These are phyloP conservation scores for Pegea sp. DNA, from an alignment of 23 tunicate species.

Conservation along the genomic window DNA sequence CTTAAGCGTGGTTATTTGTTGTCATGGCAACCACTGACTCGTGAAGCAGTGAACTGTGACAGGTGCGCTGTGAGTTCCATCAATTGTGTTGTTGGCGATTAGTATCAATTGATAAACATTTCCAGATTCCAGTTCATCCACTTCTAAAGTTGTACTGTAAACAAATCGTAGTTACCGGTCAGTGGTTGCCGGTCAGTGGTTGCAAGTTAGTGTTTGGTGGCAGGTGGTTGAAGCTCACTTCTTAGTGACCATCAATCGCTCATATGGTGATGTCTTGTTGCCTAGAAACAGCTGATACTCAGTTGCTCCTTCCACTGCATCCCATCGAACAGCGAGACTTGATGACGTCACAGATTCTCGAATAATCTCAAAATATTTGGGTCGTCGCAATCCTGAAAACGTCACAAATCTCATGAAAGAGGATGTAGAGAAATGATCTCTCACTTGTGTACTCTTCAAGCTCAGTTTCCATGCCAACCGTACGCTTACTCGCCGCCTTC, in stretches of 20 bases:
- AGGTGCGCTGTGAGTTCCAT: slow-evolving; percentile 45
- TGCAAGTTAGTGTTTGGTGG: no score
- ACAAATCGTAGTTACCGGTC: no score
- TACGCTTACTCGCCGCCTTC: slow-evolving; percentile 21
- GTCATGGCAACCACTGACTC: slow-evolving; percentile 23
- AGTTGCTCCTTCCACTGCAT: slow-evolving; percentile 23
- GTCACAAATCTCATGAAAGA: no score
- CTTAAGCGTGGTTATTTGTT: slow-evolving; percentile 1
- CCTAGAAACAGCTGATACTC: slow-evolving; percentile 12
- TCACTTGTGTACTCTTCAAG: slow-evolving; percentile 51
- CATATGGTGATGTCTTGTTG: slow-evolving; percentile 4
- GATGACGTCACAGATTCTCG: slow-evolving; percentile 26
- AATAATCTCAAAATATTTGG: slow-evolving; percentile 2
- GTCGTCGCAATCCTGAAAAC: background rate
- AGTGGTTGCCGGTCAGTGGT: no score
- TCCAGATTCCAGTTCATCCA: slow-evolving; percentile 28
- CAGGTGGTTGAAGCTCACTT: slow-evolving; percentile 7
- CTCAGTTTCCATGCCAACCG: slow-evolving; percentile 26
- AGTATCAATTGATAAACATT: slow-evolving; percentile 24
- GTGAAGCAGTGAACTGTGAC: slow-evolving; percentile 24
- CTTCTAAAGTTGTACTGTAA: slow-evolving; percentile 10
- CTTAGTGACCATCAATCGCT: background rate
- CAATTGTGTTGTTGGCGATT: slow-evolving; percentile 25
- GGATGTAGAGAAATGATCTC: background rate
- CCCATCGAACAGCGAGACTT: slow-evolving; percentile 33